Conservation (phyloP, 2,888 invertebrate species). For the Xestia c-nigrum region DNA sequence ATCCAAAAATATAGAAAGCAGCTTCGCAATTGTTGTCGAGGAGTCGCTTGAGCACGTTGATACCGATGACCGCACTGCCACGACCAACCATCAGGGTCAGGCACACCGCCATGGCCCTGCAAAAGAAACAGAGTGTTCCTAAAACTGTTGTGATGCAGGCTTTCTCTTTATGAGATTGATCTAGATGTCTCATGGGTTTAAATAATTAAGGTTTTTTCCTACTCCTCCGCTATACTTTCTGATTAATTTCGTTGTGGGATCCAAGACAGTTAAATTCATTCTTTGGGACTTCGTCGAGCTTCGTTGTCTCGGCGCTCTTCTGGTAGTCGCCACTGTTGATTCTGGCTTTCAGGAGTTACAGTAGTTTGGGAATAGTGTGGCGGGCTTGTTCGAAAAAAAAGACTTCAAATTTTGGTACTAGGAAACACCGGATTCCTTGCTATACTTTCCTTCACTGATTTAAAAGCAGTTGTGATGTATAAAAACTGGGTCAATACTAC, state of each 20-base stretch:
- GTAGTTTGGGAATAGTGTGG: too few relatives aligned
- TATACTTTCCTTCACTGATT: background rate
- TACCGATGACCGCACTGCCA: conserved; percentile 91
- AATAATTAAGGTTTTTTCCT: too few relatives aligned
- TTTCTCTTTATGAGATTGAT: background rate
- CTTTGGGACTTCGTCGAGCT: too few relatives aligned
- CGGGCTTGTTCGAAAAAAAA: too few relatives aligned
- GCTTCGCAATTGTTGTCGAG: conserved; percentile 91
- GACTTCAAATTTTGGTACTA: too few relatives aligned
- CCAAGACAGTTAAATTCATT: too few relatives aligned
- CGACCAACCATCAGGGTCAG: conserved; percentile 91
- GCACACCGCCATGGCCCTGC: conserved; percentile 92
- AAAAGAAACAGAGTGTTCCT: background rate
- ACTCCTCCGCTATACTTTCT: too few relatives aligned
- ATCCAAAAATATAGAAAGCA: conserved; percentile 91
- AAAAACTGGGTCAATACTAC: background rate
- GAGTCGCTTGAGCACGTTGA: conserved; percentile 90
- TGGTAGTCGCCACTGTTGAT: too few relatives aligned
- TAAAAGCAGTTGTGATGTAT: background rate
- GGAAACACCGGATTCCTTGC: background rate
- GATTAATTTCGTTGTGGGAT: too few relatives aligned
- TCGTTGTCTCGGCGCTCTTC: too few relatives aligned
- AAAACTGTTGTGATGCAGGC: background rate
- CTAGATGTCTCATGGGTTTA: too few relatives aligned
- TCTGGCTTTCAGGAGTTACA: too few relatives aligned